These are phyloP conservation scores for Latrodectus hesperus DNA, from an alignment of 2,888 invertebrate species.

Conservation along the genomic window DNA sequence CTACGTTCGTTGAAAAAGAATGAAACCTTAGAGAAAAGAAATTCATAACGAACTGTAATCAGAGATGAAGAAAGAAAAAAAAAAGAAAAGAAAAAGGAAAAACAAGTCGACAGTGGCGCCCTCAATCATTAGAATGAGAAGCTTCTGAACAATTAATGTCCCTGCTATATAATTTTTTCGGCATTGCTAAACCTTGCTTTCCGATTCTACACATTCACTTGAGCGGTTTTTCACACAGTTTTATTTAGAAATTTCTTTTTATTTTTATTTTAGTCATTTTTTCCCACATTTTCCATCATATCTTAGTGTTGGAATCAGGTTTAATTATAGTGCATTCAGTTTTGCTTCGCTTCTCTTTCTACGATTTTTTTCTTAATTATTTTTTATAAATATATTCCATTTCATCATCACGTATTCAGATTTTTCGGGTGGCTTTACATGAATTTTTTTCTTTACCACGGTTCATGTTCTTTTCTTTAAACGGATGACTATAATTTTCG, in stretches of 20 bases:
- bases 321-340: conserved; percentile 50
- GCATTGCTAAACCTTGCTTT: not conserved
- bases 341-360: conserved; percentile 3
- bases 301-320: conserved; percentile 31
- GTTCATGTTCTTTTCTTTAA: not conserved
- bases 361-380: not conserved
- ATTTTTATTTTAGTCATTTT: not conserved
- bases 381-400: not conserved
- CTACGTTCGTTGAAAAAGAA: not conserved
- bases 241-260: conserved; percentile 23
- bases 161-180: not conserved
- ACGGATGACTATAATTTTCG: not conserved
- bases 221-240: conserved; percentile 1
- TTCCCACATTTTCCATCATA: not conserved
- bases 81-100: conserved; percentile 18
- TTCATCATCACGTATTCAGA: conserved; percentile 24
- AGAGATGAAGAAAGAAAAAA: conserved; percentile 22
- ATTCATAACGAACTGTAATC: conserved; percentile 18
- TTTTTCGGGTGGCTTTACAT: not conserved
- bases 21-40: conserved; percentile 8
- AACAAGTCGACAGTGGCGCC: conserved; percentile 3
- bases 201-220: not conserved
- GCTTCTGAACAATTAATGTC: conserved; percentile 39
- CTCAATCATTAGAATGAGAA: conserved; percentile 32
- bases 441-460: not conserved